A percentile compares a stretch with the other conserved stretches of the same genome.
Evolutionary conservation across 1,140 invertebrate genomes (phyloP).

Genomic region (Aphaenogaster floridana): DNA sequence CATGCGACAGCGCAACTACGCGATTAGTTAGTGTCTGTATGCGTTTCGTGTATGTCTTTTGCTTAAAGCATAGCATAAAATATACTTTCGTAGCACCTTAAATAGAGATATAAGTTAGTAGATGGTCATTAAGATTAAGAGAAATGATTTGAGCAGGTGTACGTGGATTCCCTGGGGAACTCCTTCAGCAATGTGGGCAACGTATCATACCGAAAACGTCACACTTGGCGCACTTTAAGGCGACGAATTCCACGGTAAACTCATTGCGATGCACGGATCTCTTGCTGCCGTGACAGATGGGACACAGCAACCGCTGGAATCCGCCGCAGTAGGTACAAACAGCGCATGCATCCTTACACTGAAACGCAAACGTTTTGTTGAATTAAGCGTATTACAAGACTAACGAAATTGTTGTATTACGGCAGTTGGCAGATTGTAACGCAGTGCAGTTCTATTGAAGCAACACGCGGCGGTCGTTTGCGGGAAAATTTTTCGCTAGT

Average conservation of each 20-base stretch:
- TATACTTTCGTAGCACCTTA: conserved; percentile 74
- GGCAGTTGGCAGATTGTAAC: not conserved
- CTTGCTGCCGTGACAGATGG: conserved; percentile 97
- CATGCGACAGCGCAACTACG: conserved; percentile 52
- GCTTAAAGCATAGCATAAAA: conserved; percentile 62
- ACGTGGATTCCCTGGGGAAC: not conserved
- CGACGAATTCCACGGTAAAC: conserved; percentile 97
- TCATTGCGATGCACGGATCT: conserved; percentile 97
- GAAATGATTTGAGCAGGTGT: conserved; percentile 44
- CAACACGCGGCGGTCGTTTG: not conserved
- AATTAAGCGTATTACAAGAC: not conserved
- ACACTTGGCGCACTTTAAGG: conserved; percentile 98
- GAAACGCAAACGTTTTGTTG: conserved; percentile 81
- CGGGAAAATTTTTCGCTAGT: not conserved
- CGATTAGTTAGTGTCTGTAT: conserved; percentile 57
- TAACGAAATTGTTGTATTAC: not conserved
- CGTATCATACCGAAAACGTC: conserved; percentile 97
- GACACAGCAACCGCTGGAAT: conserved; percentile 95
- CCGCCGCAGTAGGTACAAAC: conserved; percentile 95
- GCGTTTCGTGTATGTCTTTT: conserved; percentile 41
- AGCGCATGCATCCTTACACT: conserved; percentile 92
- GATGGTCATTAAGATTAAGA: conserved; percentile 23
- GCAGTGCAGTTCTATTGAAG: not conserved
- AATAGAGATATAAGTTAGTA: conserved; percentile 60
- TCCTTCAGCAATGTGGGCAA: conserved; percentile 90